Conservation (phyloP, 2,113 vertebrate genomes). For the Periophthalmodon schlosseri region DNA sequence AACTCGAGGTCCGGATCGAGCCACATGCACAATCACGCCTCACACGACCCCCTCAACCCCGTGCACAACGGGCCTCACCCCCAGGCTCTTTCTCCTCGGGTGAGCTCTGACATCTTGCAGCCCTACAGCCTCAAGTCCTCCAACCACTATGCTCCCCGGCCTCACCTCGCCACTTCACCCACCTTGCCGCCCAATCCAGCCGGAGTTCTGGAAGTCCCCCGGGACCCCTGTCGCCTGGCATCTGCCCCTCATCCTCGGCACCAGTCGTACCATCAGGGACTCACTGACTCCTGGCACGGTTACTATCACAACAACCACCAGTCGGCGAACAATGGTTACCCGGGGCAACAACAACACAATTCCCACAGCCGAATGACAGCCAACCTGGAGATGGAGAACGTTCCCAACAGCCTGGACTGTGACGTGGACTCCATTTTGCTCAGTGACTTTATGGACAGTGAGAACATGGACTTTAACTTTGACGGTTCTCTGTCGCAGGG, state of each 20-base stretch:
- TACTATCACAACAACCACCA: conserved; percentile 78
- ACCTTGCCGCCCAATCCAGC: conserved; percentile 76
- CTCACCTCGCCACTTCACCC: conserved; percentile 79
- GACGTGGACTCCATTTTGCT: conserved; percentile 96
- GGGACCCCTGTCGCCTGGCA: conserved; percentile 75
- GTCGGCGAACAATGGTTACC: conserved; percentile 61
- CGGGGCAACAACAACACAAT: conserved; percentile 75
- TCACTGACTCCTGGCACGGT: conserved; percentile 85
- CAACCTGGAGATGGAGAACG: conserved; percentile 89
- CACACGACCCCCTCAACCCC: conserved; percentile 61
- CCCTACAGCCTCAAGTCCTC: conserved; percentile 80
- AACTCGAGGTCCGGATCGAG: conserved; percentile 53
- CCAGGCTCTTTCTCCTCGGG: conserved; percentile 79
- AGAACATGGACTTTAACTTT: conserved; percentile 94
- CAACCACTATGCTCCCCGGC: conserved; percentile 81
- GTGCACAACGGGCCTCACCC: conserved; percentile 71
- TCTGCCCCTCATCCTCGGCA: conserved; percentile 74
- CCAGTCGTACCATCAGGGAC: conserved; percentile 78
- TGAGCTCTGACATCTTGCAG: conserved; percentile 79
- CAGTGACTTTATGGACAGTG: conserved; percentile 95
- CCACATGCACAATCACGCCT: conserved; percentile 59
- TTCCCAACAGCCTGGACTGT: conserved; percentile 88
- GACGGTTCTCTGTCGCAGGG: conserved; percentile 90
- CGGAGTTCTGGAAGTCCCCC: conserved; percentile 71
- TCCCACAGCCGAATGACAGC: conserved; percentile 85